Evolutionary conservation across 2,113 vertebrate species (phyloP).

Genomic region (Caracal caracal): DNA sequence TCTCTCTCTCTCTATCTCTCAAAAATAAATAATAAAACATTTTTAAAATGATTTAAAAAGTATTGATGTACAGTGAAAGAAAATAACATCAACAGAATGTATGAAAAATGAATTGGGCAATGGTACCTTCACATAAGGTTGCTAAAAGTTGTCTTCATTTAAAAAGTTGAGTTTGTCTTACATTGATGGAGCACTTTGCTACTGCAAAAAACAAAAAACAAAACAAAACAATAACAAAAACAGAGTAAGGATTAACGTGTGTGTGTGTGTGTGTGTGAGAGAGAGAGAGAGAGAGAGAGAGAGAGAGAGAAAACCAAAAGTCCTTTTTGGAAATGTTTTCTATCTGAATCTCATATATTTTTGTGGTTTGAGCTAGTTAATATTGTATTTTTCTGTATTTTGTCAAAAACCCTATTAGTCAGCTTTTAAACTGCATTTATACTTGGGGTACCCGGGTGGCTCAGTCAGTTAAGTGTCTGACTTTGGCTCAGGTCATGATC

Average conservation of each 20-base stretch:
- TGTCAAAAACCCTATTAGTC: conserved; percentile 76
- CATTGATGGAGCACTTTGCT: conserved; percentile 78
- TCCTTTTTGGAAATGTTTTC: conserved; percentile 77
- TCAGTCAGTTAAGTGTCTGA: no score
- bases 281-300: not conserved
- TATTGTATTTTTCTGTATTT: conserved; percentile 56
- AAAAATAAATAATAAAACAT: no score
- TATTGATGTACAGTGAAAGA: conserved; percentile 80
- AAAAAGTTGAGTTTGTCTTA: conserved; percentile 78
- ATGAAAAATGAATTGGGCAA: conserved; percentile 81
- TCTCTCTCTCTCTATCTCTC: no score
- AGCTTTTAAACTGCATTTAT: conserved; percentile 64
- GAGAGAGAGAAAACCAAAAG: conserved; percentile 38
- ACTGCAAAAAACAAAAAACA: conserved; percentile 19
- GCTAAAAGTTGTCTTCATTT: conserved; percentile 80
- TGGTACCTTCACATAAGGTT: conserved; percentile 74
- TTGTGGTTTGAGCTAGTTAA: conserved; percentile 75
- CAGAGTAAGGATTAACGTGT: conserved; percentile 79
- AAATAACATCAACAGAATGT: conserved; percentile 67
- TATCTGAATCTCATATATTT: conserved; percentile 75
- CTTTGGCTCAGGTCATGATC: no score
- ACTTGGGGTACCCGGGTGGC: not conserved
- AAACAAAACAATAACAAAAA: not conserved
- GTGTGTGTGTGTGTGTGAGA: no score
- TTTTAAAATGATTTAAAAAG: no score